These are phyloP conservation scores for Flabesymbios commensalis DNA, from an alignment of 2,888 invertebrate genomes.

Conservation along the genomic window DNA sequence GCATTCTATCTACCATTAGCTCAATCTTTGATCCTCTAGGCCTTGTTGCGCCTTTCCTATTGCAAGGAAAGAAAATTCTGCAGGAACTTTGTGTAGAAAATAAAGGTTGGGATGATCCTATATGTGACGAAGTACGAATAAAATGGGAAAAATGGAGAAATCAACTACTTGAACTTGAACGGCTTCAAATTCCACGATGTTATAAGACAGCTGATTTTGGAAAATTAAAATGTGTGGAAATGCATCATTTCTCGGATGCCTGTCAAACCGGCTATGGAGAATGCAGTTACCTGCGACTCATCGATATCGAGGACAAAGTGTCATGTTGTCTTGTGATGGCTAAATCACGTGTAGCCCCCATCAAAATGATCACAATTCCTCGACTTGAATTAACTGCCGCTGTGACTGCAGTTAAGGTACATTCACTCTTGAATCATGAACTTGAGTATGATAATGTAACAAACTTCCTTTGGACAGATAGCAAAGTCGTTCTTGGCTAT, in stretches of 20 bases:
- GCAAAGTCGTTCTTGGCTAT: slow-evolving; percentile 34
- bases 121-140: background rate
- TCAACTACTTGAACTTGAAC: too few relatives aligned
- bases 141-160: slow-evolving; percentile 1
- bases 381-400: slow-evolving; percentile 35
- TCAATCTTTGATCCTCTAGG: slow-evolving; percentile 5
- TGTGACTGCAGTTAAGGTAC: slow-evolving; percentile 1
- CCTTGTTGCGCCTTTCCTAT: background rate
- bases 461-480: slow-evolving; percentile 31
- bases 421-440: background rate
- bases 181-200: slow-evolving; percentile 4
- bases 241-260: slow-evolving; percentile 16
- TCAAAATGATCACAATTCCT: slow-evolving; percentile 33
- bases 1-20: background rate
- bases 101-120: slow-evolving; percentile 10
- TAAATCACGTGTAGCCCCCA: slow-evolving; percentile 33
- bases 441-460: background rate
- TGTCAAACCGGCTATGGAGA: slow-evolving; percentile 8
- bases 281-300: background rate
- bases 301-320: background rate
- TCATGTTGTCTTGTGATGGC: slow-evolving; percentile 4
- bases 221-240: background rate
- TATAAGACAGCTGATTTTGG: slow-evolving; percentile 12
- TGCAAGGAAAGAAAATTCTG: background rate
- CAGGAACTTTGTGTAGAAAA: slow-evolving; percentile 1